phyloP scores from a whole-genome alignment of 1,140 invertebrate genomes.

The Phymorhynchus buccinoides region DNA sequence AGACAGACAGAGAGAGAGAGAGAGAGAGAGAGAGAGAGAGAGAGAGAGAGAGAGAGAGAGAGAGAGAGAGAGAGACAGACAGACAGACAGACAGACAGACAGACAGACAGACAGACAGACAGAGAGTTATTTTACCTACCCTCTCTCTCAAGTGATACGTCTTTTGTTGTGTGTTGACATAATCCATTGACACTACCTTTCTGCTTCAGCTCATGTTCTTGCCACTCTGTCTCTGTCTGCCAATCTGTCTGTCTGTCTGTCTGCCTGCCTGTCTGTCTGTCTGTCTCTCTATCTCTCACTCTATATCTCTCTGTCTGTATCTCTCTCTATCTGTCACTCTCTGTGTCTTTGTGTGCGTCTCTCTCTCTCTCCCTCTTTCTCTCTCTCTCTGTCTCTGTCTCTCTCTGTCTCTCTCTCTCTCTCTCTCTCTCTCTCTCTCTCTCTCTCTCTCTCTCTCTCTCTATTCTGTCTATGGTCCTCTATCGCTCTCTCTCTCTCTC shows the following conservation, averaged over 20 bases:
- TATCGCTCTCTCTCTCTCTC: slow-evolving; percentile 20
- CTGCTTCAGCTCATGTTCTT: not conserved
- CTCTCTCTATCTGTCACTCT: slow-evolving; percentile 6
- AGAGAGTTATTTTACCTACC: not conserved
- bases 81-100: not conserved
- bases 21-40: not conserved
- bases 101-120: slow-evolving; percentile 5
- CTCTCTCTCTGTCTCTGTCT: not conserved
- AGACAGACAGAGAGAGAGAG: not conserved
- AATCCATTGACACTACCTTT: too few species aligned
- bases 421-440: slow-evolving; percentile 36
- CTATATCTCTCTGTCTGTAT: not conserved
- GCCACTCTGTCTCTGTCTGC: not conserved
- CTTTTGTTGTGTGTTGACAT: not conserved
- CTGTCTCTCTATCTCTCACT: not conserved
- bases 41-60: not conserved
- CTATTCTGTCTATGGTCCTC: not conserved
- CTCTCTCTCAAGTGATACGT: not conserved
- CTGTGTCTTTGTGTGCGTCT: not conserved
- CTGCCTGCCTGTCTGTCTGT: not conserved
- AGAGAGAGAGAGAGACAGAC: not conserved
- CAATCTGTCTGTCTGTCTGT: not conserved
- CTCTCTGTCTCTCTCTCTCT: slow-evolving; percentile 11
- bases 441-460: slow-evolving; percentile 31
- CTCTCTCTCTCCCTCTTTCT: not conserved